Evolutionary conservation across 2,797 vertebrate genomes (phyloP), one percentile per base, ranked within the genome.

Genomic region (Cirrhinus molitorella): DNA sequence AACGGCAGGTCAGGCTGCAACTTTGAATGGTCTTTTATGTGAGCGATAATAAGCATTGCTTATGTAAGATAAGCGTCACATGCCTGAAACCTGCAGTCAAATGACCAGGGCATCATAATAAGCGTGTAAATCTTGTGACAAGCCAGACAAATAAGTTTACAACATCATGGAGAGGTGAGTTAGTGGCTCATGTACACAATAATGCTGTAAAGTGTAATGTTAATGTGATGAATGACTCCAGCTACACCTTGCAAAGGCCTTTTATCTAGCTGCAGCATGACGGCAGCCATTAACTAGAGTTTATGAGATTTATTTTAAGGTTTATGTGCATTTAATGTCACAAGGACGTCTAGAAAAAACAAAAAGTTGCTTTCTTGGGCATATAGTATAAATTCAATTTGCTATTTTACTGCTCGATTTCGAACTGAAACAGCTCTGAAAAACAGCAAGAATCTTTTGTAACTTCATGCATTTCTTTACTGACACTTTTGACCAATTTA

Each of bases 51-150:
- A 59, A 61, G 45, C 25, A 4, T 12, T 67, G 49, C 72, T 78
- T 65, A 34, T 65, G 57, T 65, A 72, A 77, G 49, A 45, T n/a
- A 40, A 71, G 17, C 6, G 2, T 78, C 80, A 82, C 45, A 71
- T 81, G 79, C 57, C 19, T 43, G 28, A 81, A 25, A 16, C 51
- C 63, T 25, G 40, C 5, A 17, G 34, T 80, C 78, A 68, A 66
- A 76, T 77, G 79, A 71, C n/a, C 40, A 55, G 2, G 13, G 59
- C 68, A 45, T 80, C 25, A 55, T 65, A 74, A 51, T 7, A 5
- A 65, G 61, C 4, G 25, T 68, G 40, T 40, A 37, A 53, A 70
- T 81, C 84, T 70, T 80, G 61, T 73, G 34, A 73, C 66, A 61
- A 49, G 16, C 28, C 40, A 63, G 21, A 72, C 43, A 65, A 65